Conservation (phyloP, 2,888 invertebrate species). For the Rambutsinella grinnellia region DNA sequence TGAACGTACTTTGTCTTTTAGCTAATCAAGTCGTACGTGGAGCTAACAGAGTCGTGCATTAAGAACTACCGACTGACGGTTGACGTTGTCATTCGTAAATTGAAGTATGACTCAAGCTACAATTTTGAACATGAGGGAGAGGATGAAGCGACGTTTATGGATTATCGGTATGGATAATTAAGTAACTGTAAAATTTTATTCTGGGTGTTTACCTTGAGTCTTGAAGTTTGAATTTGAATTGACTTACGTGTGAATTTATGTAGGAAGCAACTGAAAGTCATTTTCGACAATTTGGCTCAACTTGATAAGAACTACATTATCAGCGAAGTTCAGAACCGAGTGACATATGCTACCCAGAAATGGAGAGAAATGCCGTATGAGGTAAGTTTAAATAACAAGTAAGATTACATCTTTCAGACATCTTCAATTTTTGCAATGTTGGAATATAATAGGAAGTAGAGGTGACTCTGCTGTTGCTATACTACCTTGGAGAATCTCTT, state of each 20-base stretch:
- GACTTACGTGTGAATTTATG: background rate
- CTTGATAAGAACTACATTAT: conserved; percentile 71
- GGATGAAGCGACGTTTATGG: conserved; percentile 73
- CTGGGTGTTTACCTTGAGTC: background rate
- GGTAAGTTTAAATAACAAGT: conserved; percentile 31
- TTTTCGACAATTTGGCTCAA: conserved; percentile 72
- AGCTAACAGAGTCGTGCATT: conserved; percentile 68
- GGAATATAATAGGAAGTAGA: conserved; percentile 70
- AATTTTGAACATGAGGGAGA: conserved; percentile 72
- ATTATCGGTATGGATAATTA: conserved; percentile 68
- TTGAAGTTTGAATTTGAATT: too few relatives aligned
- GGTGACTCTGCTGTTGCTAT: conserved; percentile 71
- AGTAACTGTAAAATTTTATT: conserved; percentile 6
- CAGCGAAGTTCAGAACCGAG: conserved; percentile 69
- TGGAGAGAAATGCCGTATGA: conserved; percentile 70
- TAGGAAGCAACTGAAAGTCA: conserved; percentile 71
- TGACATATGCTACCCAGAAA: conserved; percentile 69
- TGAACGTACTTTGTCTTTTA: conserved; percentile 60
- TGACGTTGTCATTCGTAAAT: conserved; percentile 71
- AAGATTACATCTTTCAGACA: background rate
- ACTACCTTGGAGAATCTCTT: conserved; percentile 71
- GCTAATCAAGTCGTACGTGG: conserved; percentile 69
- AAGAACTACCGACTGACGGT: conserved; percentile 70
- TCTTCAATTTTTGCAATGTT: background rate
- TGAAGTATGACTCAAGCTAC: conserved; percentile 72